phyloP scores from a whole-genome alignment of 2,888 invertebrate species.

The Leucophenga maculata region DNA sequence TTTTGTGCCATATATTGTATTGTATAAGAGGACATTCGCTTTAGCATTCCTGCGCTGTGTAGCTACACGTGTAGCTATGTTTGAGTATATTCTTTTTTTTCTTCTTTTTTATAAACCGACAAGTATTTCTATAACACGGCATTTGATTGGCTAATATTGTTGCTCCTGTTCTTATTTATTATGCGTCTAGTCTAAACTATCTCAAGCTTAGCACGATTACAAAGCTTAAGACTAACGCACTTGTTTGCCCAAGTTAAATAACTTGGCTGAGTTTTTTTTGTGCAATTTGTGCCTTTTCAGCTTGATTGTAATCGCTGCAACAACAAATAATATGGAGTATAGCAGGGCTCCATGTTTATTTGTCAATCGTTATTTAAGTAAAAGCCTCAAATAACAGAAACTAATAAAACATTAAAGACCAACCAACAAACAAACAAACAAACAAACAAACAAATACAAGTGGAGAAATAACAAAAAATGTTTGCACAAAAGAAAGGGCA shows the following conservation, averaged over 20 bases:
- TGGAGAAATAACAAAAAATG: neutral
- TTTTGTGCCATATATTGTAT: slow-evolving; percentile 34
- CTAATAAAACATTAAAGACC: slow-evolving; percentile 50
- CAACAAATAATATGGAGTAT: neutral
- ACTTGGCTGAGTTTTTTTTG: slow-evolving; percentile 60
- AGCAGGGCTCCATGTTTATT: slow-evolving; percentile 48
- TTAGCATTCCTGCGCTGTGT: slow-evolving; percentile 1
- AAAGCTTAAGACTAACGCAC: slow-evolving; percentile 34
- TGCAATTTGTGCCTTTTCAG: slow-evolving; percentile 34
- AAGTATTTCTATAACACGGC: too few species aligned
- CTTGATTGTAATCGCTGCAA: slow-evolving; percentile 57
- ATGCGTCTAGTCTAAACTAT: neutral
- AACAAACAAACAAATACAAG: slow-evolving; percentile 29
- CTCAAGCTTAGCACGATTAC: slow-evolving; percentile 44
- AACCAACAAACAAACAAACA: slow-evolving; percentile 36
- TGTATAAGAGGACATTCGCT: neutral
- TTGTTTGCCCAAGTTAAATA: slow-evolving; percentile 63
- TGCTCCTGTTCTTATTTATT: neutral
- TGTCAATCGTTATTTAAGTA: slow-evolving; percentile 60
- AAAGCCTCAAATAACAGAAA: slow-evolving; percentile 38
- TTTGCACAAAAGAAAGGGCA: neutral
- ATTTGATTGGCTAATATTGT: neutral
- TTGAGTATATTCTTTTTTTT: neutral
- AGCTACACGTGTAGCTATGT: neutral
- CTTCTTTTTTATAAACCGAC: neutral